Evolutionary conservation across 2,797 vertebrate genomes (phyloP).

Genomic region (Myioborus melanocephalus): DNA sequence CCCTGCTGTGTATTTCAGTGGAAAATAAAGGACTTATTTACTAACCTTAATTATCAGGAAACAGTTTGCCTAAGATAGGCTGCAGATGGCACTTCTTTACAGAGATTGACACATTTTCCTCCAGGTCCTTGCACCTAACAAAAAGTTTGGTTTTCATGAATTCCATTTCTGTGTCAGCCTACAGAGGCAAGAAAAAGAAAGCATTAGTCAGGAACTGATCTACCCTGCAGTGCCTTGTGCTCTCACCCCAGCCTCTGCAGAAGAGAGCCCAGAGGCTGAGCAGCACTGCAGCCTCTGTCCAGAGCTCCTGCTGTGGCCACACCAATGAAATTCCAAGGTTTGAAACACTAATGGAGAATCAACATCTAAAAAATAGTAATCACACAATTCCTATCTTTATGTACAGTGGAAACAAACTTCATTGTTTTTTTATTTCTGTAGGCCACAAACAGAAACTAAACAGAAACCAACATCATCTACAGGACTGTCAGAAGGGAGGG

Average conservation of each 20-base stretch:
- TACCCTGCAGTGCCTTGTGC: not conserved
- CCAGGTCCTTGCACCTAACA: not conserved
- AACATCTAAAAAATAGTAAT: not conserved
- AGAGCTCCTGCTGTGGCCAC: not conserved
- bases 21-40: constrained; percentile 45
- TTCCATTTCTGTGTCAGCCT: not conserved
- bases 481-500: not conserved
- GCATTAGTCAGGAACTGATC: not conserved
- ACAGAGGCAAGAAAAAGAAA: not conserved
- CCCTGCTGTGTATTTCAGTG: constrained; percentile 24
- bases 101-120: not conserved
- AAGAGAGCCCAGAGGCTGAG: not conserved
- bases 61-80: constrained; percentile 58
- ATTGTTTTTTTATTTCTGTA: not conserved
- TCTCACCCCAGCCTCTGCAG: not conserved
- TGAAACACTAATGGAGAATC: not conserved
- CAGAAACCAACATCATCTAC: not conserved
- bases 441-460: not conserved
- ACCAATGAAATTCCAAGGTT: not conserved
- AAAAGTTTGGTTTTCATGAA: not conserved
- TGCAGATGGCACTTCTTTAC: constrained; percentile 47
- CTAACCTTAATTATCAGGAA: constrained; percentile 49
- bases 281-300: not conserved
- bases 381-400: not conserved
- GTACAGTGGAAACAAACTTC: not conserved